Evolutionary conservation across 2,797 vertebrate genomes (phyloP), one percentile per base, ranked within the genome.

Genomic region (Hoplostethus atlanticus): DNA sequence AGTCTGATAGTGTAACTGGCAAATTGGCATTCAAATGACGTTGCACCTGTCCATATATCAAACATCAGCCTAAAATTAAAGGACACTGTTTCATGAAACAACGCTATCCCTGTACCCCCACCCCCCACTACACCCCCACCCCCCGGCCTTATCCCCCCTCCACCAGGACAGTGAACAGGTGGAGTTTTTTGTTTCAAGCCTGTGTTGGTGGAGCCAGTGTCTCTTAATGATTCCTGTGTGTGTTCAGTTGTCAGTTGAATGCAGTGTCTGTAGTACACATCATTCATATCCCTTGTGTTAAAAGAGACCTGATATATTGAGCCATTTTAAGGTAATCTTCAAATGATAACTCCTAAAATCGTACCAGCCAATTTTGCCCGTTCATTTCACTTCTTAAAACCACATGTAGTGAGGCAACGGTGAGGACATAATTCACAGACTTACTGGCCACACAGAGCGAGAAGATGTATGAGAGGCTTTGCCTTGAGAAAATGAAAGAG

Each of bases 91-190:
- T 6, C 53, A 42, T 15, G 0, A 16, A 72, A 70, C 30, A 65
- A 42, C 34, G 38, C 5, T 28, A 36, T 21, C 21, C 21, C 21
- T 21, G 21, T 55, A 62, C 73, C 47, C 63, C 3, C 66, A 63
- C 70, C n/a, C 53, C 38, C 55, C 76, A 53, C 61, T 21, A 12
- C 60, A 58, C 44, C 34, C 44, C 51, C 21, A 15, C 74, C 54
- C 54, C 21, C 30, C 12, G 55, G 21, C 21, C 21, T 21, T 21
- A 21, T 21, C 21, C 76, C 67, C 68, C 64, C 76, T 85, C 74
- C 77, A 66, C 71, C 84, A 82, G 80, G 77, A 85, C 79, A 50
- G 78, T 54, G 82, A 92, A 91, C 91, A 91, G 91, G 91, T 92
- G 91, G 89, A 90, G 76, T 82, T 76, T 31, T 68, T 88, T n/a